A percentile compares a stretch with the other conserved stretches of the same genome.
phyloP scores from a whole-genome alignment of 2,888 invertebrate genomes.

The Philereme vetulata region DNA sequence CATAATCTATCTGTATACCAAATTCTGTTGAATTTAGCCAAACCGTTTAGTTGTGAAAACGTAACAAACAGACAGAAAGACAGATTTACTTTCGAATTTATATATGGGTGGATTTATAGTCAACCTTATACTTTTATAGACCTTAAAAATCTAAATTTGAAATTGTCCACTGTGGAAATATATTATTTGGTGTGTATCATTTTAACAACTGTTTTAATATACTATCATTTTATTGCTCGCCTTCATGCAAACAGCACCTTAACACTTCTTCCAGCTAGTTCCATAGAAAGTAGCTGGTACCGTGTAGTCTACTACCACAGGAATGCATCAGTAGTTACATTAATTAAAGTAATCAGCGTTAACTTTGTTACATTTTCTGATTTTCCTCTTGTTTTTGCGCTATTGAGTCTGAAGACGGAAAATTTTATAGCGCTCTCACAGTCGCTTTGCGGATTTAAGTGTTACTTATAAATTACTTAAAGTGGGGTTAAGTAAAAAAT shows the following conservation, averaged over 20 bases:
- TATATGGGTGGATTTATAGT: no score
- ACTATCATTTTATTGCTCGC: no score
- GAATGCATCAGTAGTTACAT: constrained; percentile 8
- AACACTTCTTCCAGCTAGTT: constrained; percentile 11
- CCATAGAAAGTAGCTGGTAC: constrained; percentile 19
- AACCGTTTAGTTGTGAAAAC: no score
- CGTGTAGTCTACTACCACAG: background rate
- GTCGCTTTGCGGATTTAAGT: constrained; percentile 3
- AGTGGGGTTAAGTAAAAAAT: constrained; percentile 1
- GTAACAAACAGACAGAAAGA: no score
- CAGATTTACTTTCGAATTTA: no score
- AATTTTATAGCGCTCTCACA: constrained; percentile 22
- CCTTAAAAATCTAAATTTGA: no score
- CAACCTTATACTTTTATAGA: no score
- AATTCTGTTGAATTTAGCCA: no score
- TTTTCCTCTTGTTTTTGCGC: constrained; percentile 27
- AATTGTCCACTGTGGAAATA: no score
- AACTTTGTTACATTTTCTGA: constrained; percentile 23
- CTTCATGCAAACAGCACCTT: constrained; percentile 1
- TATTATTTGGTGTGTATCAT: no score
- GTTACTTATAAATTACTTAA: constrained; percentile 12
- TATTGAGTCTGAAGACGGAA: constrained; percentile 19
- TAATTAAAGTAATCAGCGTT: constrained; percentile 29
- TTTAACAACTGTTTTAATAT: no score
- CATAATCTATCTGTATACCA: no score